These are phyloP conservation scores for Carposina sasakii DNA, from an alignment of 1,140 invertebrate species.

Conservation along the genomic window DNA sequence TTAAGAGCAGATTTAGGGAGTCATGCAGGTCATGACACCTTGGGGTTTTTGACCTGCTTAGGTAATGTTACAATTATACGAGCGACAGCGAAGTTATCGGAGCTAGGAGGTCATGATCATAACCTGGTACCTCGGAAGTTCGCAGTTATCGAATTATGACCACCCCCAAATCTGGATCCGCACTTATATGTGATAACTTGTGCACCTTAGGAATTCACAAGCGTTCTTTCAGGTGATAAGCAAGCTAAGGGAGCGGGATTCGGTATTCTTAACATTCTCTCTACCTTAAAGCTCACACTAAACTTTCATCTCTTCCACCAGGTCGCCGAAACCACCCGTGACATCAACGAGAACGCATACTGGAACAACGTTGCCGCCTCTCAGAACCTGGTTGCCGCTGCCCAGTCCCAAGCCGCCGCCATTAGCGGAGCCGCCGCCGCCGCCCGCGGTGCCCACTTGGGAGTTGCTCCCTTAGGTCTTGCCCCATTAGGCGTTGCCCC, in stretches of 20 bases:
- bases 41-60: neutral
- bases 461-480: conserved; percentile 32
- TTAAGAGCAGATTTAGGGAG: neutral
- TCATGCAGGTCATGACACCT: neutral
- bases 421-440: conserved; percentile 64
- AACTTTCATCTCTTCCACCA: neutral
- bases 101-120: too few relatives aligned
- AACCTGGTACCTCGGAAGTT: too few relatives aligned
- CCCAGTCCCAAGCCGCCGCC: conserved; percentile 74
- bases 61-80: neutral
- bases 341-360: conserved; percentile 60
- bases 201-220: too few relatives aligned
- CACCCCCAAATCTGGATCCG: too few relatives aligned
- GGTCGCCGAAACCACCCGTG: conserved; percentile 48
- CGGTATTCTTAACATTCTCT: neutral
- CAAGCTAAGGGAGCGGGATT: too few relatives aligned
- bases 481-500: conserved; percentile 24
- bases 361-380: conserved; percentile 66
- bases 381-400: conserved; percentile 68
- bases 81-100: too few relatives aligned
- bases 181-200: too few relatives aligned
- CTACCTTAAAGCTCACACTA: neutral
- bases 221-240: too few relatives aligned
- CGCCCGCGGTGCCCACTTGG: conserved; percentile 45
- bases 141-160: too few relatives aligned